A percentile compares a stretch with the other conserved stretches of the same genome.
Conservation (phyloP, 1,140 invertebrate species). For the Drosophila azteca region DNA sequence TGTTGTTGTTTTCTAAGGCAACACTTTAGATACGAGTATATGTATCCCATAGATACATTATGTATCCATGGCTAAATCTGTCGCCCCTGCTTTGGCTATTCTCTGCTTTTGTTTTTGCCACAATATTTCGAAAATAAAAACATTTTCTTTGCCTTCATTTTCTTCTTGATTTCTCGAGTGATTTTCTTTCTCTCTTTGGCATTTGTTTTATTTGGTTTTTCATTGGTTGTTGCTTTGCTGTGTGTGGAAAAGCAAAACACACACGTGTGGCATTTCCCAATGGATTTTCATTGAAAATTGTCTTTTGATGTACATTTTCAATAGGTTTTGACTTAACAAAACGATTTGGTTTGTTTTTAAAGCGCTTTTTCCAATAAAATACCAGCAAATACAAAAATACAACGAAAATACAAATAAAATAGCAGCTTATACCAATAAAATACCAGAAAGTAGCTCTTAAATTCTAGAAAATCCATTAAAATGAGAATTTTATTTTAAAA, state of each 20-base stretch:
- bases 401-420: too few species aligned
- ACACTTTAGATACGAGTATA: not conserved
- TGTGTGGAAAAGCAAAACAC: slow-evolving; percentile 33
- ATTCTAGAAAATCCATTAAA: too few species aligned
- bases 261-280: slow-evolving; percentile 40
- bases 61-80: too few species aligned
- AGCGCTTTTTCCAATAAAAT: not conserved
- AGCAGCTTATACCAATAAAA: too few species aligned
- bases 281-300: slow-evolving; percentile 39
- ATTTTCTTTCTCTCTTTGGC: not conserved
- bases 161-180: slow-evolving; percentile 10
- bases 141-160: slow-evolving; percentile 41
- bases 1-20: slow-evolving; percentile 65
- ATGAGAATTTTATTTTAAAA: too few species aligned
- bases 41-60: not conserved
- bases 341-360: too few species aligned
- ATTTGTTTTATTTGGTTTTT: slow-evolving; percentile 24
- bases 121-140: slow-evolving; percentile 76
- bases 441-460: too few species aligned
- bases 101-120: slow-evolving; percentile 51
- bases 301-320: not conserved
- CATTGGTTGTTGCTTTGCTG: slow-evolving; percentile 2
- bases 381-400: too few species aligned
- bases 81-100: not conserved
- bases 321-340: not conserved